A percentile compares a stretch with the other conserved stretches of the same genome.
Evolutionary conservation across 2,888 invertebrate species (phyloP).

Genomic region (Drosophila histrio): DNA sequence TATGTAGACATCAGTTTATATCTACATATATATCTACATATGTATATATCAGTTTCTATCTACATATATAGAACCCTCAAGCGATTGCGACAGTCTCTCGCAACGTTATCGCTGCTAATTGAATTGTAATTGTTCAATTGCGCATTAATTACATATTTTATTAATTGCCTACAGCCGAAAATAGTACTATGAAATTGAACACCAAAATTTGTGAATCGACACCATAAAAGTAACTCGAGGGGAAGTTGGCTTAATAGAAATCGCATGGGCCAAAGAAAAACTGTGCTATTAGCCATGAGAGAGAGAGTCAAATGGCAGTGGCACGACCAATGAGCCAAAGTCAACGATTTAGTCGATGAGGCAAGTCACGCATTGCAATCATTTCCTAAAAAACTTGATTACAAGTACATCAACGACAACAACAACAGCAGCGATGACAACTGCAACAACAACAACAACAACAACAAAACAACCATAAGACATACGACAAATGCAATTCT

Average conservation of each 20-base stretch:
- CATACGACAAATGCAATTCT: constrained; percentile 38
- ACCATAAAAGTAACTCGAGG: constrained; percentile 20
- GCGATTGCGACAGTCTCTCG: constrained; percentile 12
- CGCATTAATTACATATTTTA: constrained; percentile 56
- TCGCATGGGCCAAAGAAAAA: constrained; percentile 11
- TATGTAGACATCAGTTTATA: constrained; percentile 23
- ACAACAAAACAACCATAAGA: constrained; percentile 1
- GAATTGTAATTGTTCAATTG: constrained; percentile 66
- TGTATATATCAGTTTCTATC: no score
- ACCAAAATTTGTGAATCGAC: constrained; percentile 10
- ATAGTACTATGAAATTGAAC: constrained; percentile 25
- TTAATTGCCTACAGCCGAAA: constrained; percentile 68
- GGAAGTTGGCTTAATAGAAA: constrained; percentile 25
- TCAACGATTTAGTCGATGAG: constrained; percentile 38
- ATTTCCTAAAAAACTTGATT: constrained; percentile 71
- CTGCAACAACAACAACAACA: neutral
- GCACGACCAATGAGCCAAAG: constrained; percentile 53
- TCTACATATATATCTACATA: no score
- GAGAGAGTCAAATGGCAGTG: constrained; percentile 48
- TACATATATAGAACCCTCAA: constrained; percentile 6
- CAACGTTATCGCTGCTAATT: constrained; percentile 50
- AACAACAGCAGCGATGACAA: no score
- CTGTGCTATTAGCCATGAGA: constrained; percentile 7
- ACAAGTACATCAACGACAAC: constrained; percentile 33
- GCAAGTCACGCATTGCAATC: constrained; percentile 72